Conservation (phyloP, 2,888 invertebrate genomes). For the Chouioia cunea region DNA sequence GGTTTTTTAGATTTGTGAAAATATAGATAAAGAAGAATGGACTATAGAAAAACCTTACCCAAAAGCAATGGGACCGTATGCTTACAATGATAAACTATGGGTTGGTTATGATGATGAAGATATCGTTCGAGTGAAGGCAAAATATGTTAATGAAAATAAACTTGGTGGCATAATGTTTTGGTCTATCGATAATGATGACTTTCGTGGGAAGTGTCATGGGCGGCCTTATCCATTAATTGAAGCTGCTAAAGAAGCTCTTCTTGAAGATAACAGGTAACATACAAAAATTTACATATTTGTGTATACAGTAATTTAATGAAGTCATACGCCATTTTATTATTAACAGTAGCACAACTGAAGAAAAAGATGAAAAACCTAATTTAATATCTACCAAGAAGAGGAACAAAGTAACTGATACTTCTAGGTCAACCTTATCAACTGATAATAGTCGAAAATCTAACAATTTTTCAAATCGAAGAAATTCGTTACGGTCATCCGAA, state of each 20-base stretch:
- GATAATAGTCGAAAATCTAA: slow-evolving; percentile 21
- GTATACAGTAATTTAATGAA: no score
- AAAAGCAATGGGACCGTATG: slow-evolving; percentile 90
- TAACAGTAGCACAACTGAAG: slow-evolving; percentile 19
- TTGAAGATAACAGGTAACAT: slow-evolving; percentile 76
- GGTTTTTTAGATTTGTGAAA: slow-evolving; percentile 85
- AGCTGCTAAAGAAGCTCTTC: slow-evolving; percentile 87
- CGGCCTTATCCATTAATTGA: slow-evolving; percentile 92
- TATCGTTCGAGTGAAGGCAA: slow-evolving; percentile 85
- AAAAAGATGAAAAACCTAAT: slow-evolving; percentile 40
- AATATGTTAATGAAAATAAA: slow-evolving; percentile 86
- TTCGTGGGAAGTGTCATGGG: slow-evolving; percentile 89
- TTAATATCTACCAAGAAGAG: slow-evolving; percentile 42
- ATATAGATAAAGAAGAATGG: slow-evolving; percentile 83
- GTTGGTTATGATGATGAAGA: slow-evolving; percentile 92
- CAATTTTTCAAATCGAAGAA: slow-evolving; percentile 24
- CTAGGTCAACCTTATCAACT: slow-evolving; percentile 32
- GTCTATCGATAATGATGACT: slow-evolving; percentile 96
- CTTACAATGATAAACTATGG: slow-evolving; percentile 90
- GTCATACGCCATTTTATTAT: not conserved
- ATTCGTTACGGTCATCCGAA: slow-evolving; percentile 18
- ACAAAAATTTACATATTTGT: not conserved
- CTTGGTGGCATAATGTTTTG: slow-evolving; percentile 94
- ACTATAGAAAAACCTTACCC: slow-evolving; percentile 85
- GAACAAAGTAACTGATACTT: slow-evolving; percentile 33